Base-by-base conservation (phyloP, 2,888 invertebrate genomes). In the Lycia hirtaria region DNA sequence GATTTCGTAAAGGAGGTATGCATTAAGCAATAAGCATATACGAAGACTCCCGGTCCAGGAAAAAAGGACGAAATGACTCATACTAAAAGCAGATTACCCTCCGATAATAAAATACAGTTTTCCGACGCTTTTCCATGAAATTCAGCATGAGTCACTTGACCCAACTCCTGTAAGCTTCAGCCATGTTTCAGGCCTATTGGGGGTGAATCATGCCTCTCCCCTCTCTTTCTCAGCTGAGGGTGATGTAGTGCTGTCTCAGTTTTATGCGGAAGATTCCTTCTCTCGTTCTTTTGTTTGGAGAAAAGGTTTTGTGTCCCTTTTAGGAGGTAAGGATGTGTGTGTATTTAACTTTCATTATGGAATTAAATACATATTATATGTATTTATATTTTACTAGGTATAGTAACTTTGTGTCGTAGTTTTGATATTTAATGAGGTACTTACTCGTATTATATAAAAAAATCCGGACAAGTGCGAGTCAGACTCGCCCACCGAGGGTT, bases 121-220 rank as follows among this genome's bases (percentile, higher is more conserved):
- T 41, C n/a, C 41, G 14, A 28, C 33, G 5, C 38, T 35, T 60
- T 55, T 51, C 43, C 3, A 30, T 50, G 43, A 62, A 62, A 28
- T 56, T 53, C 50, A 2, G 37, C 10, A 47, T 65, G 62, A 65
- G 38, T 62, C 64, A 65, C 50, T 33, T 12, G 24, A 32, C 20
- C 37, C 37, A 4, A 28, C 15, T 47, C 54, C 44, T 30, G 52
- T 28, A 45, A 14, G 17, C 22, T 55, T 28, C 47, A 26, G 47
- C 9, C 35, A 3, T 47, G 17, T 30, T 55, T 28, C 47, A 26
- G 47, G 14, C 35, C 6, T 47, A 15, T 35, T 30, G 32, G 3
- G 1, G 12, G 14, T 65, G 63, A 65, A 19, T 63, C 65, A 65
- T 61, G 51, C 7, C 6, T 20, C 38, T 47, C 58, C 58, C 37